phyloP scores from a whole-genome alignment of 2,113 vertebrate species.

The Condylura cristata region DNA sequence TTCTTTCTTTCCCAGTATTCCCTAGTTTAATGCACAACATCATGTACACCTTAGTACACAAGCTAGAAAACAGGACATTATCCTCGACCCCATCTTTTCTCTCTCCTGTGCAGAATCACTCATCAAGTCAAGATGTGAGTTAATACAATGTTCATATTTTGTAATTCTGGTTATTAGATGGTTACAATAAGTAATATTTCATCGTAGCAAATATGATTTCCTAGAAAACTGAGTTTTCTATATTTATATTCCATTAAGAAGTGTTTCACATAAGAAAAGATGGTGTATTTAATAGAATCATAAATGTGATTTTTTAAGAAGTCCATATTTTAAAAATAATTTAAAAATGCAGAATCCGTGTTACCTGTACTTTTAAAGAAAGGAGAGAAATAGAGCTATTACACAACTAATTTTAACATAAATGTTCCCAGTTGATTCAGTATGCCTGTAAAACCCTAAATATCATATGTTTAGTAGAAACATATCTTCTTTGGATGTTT shows the following conservation, averaged over 20 bases:
- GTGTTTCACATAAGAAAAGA: not conserved
- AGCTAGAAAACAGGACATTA: not conserved
- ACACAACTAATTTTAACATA: not conserved
- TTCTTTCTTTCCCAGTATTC: not conserved
- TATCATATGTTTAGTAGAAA: not conserved
- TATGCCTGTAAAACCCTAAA: not conserved
- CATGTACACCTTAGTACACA: not conserved
- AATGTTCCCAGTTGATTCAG: not conserved
- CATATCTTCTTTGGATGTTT: not conserved
- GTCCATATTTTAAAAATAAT: not conserved
- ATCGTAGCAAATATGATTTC: not conserved
- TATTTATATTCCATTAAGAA: conserved; percentile 54
- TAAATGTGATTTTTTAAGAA: not conserved
- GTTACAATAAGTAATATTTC: conserved; percentile 21
- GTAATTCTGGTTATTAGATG: not conserved
- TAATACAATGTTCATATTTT: conserved; percentile 13
- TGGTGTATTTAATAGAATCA: conserved; percentile 26
- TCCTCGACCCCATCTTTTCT: not conserved
- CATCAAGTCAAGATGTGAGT: not conserved
- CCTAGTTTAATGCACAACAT: not conserved
- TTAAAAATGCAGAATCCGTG: not conserved
- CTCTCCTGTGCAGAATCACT: not conserved
- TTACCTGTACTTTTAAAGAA: not conserved
- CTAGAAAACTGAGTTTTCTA: conserved; percentile 46
- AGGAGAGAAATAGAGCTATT: not conserved